Evolutionary conservation across 2,113 vertebrate genomes (phyloP), one percentile per base, ranked within the genome.

Genomic region (Mastomys natalensis): DNA sequence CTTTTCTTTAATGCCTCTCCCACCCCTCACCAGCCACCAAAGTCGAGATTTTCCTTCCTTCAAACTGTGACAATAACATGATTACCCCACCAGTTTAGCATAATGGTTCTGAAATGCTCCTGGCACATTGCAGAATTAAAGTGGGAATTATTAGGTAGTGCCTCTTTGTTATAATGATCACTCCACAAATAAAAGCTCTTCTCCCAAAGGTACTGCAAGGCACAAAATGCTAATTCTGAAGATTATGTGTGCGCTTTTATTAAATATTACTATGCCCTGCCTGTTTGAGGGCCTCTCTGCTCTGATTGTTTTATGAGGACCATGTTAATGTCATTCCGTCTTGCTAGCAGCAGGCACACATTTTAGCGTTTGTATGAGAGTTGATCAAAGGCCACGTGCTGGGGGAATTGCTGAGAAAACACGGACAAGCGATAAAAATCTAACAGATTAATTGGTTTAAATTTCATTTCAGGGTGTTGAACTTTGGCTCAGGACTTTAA

Each of bases 301-400:
- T 99, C 99, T 99, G 99, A 99, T 99, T 99, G 99, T 99, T 99
- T 99, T 99, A 99, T 99, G 99, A 99, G 99, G 99, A 99, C 99
- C 99, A 99, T 99, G 99, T 99, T 99, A 99, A 99, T 99, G 99
- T 99, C 99, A 99, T 98, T 99, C 99, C 98, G 99, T 99, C 99
- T 99, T 98, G 99, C 99, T 98, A 99, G 99, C 99, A 98, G 98
- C 98, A 98, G 99, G 98, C 99, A 98, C 98, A 99, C 98, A 98
- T 99, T 99, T 98, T 98, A 98, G 98, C 98, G 99, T 99, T 99
- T 98, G 98, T 99, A 99, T 98, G 98, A 99, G 98, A 99, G 98
- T 98, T 98, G 99, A 99, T 99, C 99, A 99, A 99, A 99, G 99
- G 99, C 99, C 99, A 99, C 97, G 98, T 99, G 99, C 99, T 99